phyloP scores from a whole-genome alignment of 1,140 invertebrate genomes.

The Hirudo medicinalis region DNA sequence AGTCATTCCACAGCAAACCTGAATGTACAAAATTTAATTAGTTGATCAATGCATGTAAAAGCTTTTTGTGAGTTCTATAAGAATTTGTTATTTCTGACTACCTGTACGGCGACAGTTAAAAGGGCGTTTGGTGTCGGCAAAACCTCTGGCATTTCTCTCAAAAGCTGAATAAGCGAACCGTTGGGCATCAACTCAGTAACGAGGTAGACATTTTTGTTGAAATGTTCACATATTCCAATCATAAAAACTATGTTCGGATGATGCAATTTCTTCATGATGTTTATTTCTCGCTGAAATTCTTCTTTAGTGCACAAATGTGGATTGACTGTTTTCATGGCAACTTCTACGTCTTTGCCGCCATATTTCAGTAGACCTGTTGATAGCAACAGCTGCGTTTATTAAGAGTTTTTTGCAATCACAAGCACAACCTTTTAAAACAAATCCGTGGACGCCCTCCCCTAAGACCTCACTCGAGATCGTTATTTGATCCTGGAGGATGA shows the following conservation, averaged over 20 bases:
- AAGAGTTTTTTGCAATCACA: too few relatives aligned
- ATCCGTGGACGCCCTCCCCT: too few relatives aligned
- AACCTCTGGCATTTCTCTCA: conserved; percentile 16
- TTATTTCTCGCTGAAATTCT: conserved; percentile 90
- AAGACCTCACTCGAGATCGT: too few relatives aligned
- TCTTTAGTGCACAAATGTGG: conserved; percentile 4
- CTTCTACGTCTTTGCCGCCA: conserved; percentile 11
- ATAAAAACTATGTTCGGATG: conserved; percentile 86
- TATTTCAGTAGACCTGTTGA: neutral
- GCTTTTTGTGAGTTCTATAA: neutral
- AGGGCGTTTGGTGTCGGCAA: neutral
- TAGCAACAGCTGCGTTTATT: neutral
- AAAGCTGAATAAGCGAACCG: conserved; percentile 66
- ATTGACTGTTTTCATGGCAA: conserved; percentile 22
- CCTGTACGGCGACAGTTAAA: neutral
- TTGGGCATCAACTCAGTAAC: conserved; percentile 96
- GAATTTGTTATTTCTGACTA: neutral
- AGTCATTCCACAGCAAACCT: neutral
- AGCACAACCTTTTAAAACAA: too few relatives aligned
- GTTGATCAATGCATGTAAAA: neutral
- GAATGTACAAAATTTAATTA: conserved; percentile 21
- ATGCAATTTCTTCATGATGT: conserved; percentile 88
- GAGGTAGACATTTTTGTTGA: conserved; percentile 93
- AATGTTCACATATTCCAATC: conserved; percentile 79
- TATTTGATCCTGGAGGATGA: too few relatives aligned